phyloP scores from a whole-genome alignment of 2,888 invertebrate genomes.

The Tethea ocularis region DNA sequence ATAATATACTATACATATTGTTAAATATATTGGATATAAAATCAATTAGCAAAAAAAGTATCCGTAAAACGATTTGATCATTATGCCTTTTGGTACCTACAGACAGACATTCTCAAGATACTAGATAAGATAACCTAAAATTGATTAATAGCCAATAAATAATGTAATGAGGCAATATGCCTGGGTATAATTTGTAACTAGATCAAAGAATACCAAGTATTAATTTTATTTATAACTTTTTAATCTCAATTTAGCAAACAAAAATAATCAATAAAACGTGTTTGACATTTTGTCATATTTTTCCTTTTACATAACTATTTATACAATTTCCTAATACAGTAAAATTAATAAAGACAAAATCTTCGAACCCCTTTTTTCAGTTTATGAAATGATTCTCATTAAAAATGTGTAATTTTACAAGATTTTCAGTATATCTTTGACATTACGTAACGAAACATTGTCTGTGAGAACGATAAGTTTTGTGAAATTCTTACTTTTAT shows the following conservation, averaged over 20 bases:
- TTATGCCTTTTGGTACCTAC: background rate
- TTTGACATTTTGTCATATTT: constrained; percentile 18
- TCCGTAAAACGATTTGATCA: background rate
- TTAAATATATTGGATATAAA: no score
- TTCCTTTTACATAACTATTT: constrained; percentile 14
- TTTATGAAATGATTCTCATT: background rate
- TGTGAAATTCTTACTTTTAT: constrained; percentile 85
- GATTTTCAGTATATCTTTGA: constrained; percentile 49
- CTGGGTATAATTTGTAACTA: constrained; percentile 7
- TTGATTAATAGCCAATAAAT: constrained; percentile 21
- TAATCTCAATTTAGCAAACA: constrained; percentile 21
- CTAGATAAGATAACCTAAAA: constrained; percentile 39
- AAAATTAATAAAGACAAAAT: background rate
- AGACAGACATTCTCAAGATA: background rate
- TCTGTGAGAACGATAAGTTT: constrained; percentile 48
- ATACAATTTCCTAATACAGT: background rate
- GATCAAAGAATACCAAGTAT: background rate
- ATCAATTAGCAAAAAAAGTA: no score
- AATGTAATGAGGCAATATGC: constrained; percentile 9
- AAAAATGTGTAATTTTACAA: background rate
- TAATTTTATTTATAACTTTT: constrained; percentile 9
- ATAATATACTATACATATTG: no score
- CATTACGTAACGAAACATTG: constrained; percentile 80
- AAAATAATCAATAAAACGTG: constrained; percentile 50
- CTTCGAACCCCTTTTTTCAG: background rate